Percentiles rank a stretch among this genome's conserved stretches.
phyloP scores from a whole-genome alignment of 2,113 vertebrate genomes.

The Craseonycteris thonglongyai region DNA sequence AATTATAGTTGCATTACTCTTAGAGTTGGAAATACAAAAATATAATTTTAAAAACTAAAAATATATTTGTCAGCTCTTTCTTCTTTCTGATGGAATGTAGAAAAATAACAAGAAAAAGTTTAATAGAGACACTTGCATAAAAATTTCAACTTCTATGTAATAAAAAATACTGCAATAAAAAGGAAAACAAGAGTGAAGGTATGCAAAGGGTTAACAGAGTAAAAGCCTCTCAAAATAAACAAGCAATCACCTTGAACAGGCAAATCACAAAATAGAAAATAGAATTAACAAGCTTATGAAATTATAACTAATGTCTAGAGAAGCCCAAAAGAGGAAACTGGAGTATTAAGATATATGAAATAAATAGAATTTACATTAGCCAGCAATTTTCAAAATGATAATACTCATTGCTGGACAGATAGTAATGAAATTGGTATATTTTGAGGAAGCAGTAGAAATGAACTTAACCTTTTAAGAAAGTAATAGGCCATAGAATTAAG shows the following conservation, averaged over 20 bases:
- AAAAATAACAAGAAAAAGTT: constrained; percentile 16
- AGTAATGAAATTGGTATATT: not conserved
- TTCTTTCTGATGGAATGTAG: not conserved
- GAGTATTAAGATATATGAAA: not conserved
- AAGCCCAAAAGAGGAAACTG: not conserved
- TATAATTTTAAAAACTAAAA: not conserved
- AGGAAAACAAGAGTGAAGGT: not conserved
- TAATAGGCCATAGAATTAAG: not conserved
- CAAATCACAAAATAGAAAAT: constrained; percentile 7
- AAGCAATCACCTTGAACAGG: not conserved
- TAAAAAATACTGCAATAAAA: not conserved
- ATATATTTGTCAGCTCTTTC: not conserved
- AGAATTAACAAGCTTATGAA: not conserved
- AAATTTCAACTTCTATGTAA: not conserved
- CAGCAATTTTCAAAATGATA: not conserved
- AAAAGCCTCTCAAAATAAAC: not conserved
- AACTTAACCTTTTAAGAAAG: constrained; percentile 2
- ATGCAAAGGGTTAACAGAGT: not conserved
- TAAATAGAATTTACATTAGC: not conserved
- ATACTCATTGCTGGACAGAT: not conserved
- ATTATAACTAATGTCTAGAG: not conserved
- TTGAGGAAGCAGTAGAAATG: not conserved
- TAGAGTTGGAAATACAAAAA: not conserved
- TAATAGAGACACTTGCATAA: not conserved
- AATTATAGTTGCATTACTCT: not conserved